Conservation (phyloP, 2,888 invertebrate species). For the Phalera bucephala region DNA sequence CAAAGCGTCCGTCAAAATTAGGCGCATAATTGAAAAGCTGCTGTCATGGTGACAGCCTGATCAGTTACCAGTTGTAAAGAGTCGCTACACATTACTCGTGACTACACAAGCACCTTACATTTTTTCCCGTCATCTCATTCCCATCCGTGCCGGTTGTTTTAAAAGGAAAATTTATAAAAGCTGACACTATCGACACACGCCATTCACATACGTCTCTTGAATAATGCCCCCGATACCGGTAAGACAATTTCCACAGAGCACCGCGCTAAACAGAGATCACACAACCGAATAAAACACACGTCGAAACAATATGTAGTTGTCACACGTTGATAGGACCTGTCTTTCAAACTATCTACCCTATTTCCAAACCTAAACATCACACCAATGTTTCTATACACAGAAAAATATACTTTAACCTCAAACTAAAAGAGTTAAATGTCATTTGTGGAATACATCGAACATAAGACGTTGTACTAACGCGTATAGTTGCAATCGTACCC, state of each 20-base stretch:
- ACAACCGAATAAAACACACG: conserved; percentile 70
- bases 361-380: conserved; percentile 2
- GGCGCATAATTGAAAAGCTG: no score
- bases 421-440: background rate
- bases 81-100: no score
- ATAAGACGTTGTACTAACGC: conserved; percentile 23
- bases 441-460: background rate
- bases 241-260: conserved; percentile 59
- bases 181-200: conserved; percentile 29
- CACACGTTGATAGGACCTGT: conserved; percentile 78
- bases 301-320: conserved; percentile 78
- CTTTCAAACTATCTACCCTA: conserved; percentile 73
- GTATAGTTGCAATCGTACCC: conserved; percentile 23
- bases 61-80: no score
- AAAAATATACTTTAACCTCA: conserved; percentile 9
- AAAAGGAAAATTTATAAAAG: conserved; percentile 19
- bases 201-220: conserved; percentile 37
- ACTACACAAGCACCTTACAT: no score
- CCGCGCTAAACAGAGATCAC: conserved; percentile 66
- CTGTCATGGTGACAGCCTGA: no score
- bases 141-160: background rate
- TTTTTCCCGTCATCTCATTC: no score
- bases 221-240: conserved; percentile 55
- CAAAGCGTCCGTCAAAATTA: no score
- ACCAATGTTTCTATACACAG: background rate